Base-by-base conservation (phyloP, 2,888 invertebrate genomes). In the Lycaena phlaeas region DNA sequence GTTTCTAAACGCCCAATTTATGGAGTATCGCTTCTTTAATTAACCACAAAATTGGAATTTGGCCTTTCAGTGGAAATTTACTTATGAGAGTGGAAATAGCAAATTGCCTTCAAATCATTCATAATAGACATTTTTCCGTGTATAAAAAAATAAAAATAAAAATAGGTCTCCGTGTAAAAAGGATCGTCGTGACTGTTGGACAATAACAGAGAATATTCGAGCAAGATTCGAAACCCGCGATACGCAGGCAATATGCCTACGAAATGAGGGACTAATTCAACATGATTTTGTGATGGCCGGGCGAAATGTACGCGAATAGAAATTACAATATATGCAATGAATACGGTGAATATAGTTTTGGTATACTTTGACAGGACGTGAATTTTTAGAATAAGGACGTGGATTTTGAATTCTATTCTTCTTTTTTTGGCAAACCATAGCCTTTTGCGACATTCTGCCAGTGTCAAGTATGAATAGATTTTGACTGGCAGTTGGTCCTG, bases 241-340 rank as follows among this genome's bases (percentile, higher is more conserved):
- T 64, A 64, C 44, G 44, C 43, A 43, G 45, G 54, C 57, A 61
- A 59, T 68, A 64, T 63, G 64, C 61, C 56, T 44, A 48, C 53
- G 53, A 61, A 65, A 69, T 65, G 60, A 62, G 56, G 55, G 34
- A 55, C 66, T 74, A 76, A 77, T 76, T 61, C 69, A 66, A 68
- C 71, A 64, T 68, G 64, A 64, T 66, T 54, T 56, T 48, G 54
- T 52, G 61, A 69, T 64, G 60, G 63, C 53, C 46, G 41, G 54
- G 56, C 56, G 58, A 54, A 54, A 58, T 54, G 49, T 38, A 57
- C n/a, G 31, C 40, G 31, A 53, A 56, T 53, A 53, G 51, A 49
- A 52, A 52, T 48, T 46, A 46, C 48, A 52, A 55, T 51, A 51
- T 44, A 45, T 44, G 40, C 49, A 49, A 44, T 36, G 43, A 34